phyloP scores from a whole-genome alignment of 2,888 invertebrate species.

The Pimpla rufipes region DNA sequence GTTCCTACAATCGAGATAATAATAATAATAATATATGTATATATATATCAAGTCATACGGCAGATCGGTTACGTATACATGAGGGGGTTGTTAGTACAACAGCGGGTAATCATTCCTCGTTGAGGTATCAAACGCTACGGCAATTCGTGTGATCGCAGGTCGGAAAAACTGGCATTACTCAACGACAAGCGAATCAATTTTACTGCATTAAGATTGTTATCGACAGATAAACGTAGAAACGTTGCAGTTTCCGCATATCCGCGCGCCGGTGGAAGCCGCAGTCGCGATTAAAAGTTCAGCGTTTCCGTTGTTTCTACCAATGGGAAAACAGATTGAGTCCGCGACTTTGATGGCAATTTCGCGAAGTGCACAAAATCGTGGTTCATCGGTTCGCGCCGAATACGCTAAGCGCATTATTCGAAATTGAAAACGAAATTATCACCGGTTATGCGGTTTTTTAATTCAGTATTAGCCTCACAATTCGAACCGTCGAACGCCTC shows the following conservation, averaged over 20 bases:
- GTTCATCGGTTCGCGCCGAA: no score
- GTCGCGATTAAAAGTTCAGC: no score
- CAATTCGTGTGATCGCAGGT: constrained; percentile 2
- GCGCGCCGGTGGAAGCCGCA: neutral
- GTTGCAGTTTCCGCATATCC: neutral
- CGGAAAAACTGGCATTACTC: constrained; percentile 7
- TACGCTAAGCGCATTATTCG: no score
- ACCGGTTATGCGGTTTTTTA: neutral
- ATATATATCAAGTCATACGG: constrained; percentile 44
- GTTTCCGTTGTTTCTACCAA: no score
- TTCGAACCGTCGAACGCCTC: no score
- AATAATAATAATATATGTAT: neutral
- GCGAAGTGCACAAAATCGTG: no score
- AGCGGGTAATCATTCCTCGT: constrained; percentile 28
- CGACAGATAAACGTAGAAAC: neutral
- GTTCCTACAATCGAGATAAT: constrained; percentile 33
- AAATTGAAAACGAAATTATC: neutral
- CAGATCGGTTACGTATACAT: constrained; percentile 49
- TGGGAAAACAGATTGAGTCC: no score
- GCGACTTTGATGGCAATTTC: no score
- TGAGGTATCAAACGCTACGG: constrained; percentile 47
- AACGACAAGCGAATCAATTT: constrained; percentile 16
- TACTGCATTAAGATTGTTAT: neutral
- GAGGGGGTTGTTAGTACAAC: constrained; percentile 41
- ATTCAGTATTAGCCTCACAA: no score